A percentile compares a stretch with the other conserved stretches of the same genome.
phyloP scores from a whole-genome alignment of 1,140 invertebrate genomes.

The Agraylea sexmaculata region DNA sequence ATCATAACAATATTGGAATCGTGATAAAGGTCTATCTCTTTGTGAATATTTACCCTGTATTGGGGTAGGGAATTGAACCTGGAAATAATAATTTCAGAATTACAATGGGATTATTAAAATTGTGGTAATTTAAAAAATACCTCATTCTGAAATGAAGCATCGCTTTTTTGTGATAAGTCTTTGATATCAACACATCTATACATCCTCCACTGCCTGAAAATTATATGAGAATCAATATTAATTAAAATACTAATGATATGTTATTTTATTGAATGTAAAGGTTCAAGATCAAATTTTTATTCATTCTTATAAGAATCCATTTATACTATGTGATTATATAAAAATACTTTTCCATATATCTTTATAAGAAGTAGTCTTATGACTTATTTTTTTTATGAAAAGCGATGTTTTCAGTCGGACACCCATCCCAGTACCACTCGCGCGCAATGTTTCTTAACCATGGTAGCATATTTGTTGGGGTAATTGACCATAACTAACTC shows the following conservation, averaged over 20 bases:
- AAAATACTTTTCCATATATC: no score
- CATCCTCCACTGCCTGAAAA: conserved; percentile 34
- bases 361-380: no score
- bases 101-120: conserved; percentile 1
- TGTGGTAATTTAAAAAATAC: conserved; percentile 18
- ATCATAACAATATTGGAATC: conserved; percentile 39
- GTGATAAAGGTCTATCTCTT: conserved; percentile 32
- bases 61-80: conserved; percentile 35
- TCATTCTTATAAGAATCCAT: no score
- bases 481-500: no score
- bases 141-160: conserved; percentile 39
- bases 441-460: no score
- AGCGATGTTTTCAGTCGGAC: no score
- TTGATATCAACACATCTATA: conserved; percentile 30
- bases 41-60: conserved; percentile 37
- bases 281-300: no score
- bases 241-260: neutral
- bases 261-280: conserved; percentile 3
- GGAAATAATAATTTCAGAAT: conserved; percentile 6
- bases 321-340: no score
- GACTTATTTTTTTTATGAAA: no score
- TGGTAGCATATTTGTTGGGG: no score
- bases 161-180: conserved; percentile 31
- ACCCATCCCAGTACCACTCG: no score
- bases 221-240: conserved; percentile 6